A percentile compares a stretch with the other conserved stretches of the same genome.
Evolutionary conservation across 2,113 vertebrate genomes (phyloP).

Genomic region (Eleginops maclovinus): DNA sequence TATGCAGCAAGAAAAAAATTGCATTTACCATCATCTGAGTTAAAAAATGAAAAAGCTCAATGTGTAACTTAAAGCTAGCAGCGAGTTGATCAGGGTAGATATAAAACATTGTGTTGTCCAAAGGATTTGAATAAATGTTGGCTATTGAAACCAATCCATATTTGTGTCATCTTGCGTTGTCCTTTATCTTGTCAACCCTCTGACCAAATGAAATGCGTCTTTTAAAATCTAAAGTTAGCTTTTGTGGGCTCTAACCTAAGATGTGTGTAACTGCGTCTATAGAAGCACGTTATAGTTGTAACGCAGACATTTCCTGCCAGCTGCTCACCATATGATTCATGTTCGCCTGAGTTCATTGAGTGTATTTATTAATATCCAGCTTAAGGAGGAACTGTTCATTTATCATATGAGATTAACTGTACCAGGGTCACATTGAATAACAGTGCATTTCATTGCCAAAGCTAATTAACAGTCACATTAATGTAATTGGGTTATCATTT

Average conservation of each 20-base stretch:
- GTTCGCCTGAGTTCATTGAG: no score
- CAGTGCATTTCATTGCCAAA: neutral
- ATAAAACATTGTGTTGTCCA: slow-evolving; percentile 64
- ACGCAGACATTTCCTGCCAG: no score
- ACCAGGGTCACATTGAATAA: neutral
- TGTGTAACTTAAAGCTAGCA: slow-evolving; percentile 2
- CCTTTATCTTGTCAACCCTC: neutral
- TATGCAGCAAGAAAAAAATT: slow-evolving; percentile 53
- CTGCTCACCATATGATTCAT: no score
- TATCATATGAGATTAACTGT: neutral
- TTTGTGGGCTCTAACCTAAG: neutral
- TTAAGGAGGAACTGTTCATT: neutral
- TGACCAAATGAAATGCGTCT: neutral
- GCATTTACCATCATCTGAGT: neutral
- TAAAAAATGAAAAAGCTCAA: slow-evolving; percentile 9
- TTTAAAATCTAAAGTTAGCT: neutral
- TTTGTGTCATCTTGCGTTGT: no score
- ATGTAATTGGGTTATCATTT: neutral
- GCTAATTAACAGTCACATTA: neutral
- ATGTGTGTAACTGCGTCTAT: no score
- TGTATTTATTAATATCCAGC: neutral
- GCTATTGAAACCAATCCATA: slow-evolving; percentile 54
- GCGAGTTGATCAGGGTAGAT: slow-evolving; percentile 61
- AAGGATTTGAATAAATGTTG: slow-evolving; percentile 82
- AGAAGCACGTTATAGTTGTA: no score